These are phyloP conservation scores for Graptemys geographica DNA, from an alignment of 2,797 vertebrate species.

Conservation along the genomic window DNA sequence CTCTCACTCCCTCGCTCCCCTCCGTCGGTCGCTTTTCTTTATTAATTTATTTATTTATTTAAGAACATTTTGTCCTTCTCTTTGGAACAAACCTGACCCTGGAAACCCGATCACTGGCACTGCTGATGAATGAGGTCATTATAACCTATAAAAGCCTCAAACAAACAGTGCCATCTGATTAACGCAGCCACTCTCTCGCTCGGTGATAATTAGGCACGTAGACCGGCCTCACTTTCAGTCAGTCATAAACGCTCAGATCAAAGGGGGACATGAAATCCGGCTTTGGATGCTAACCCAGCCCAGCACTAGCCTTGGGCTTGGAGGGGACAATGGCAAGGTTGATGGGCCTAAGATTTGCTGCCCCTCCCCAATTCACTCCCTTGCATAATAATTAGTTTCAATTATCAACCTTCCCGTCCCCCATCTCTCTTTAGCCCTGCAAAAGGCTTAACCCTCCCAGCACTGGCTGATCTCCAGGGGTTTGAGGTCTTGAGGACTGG, in stretches of 20 bases:
- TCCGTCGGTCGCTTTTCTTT: rapidly evolving
- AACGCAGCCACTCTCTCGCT: neutral
- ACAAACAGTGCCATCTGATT: neutral
- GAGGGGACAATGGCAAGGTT: neutral
- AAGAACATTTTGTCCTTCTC: constrained; percentile 23
- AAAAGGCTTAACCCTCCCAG: neutral
- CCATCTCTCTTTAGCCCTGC: neutral
- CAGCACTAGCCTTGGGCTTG: neutral
- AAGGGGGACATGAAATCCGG: rapidly evolving
- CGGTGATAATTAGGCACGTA: neutral
- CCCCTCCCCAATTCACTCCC: neutral
- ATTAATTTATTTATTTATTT: neutral
- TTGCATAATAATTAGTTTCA: neutral
- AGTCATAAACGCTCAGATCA: neutral
- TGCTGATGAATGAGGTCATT: constrained; percentile 16
- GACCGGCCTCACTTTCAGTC: rapidly evolving
- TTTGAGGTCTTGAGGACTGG: neutral
- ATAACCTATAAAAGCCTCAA: neutral
- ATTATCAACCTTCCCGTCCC: neutral
- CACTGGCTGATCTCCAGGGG: neutral
- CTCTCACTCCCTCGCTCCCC: neutral
- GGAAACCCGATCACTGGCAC: neutral
- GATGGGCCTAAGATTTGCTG: neutral
- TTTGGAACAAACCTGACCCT: constrained; percentile 1
- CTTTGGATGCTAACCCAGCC: neutral